Conservation (phyloP, 2,797 vertebrate genomes). For the Microcaecilia unicolor region DNA sequence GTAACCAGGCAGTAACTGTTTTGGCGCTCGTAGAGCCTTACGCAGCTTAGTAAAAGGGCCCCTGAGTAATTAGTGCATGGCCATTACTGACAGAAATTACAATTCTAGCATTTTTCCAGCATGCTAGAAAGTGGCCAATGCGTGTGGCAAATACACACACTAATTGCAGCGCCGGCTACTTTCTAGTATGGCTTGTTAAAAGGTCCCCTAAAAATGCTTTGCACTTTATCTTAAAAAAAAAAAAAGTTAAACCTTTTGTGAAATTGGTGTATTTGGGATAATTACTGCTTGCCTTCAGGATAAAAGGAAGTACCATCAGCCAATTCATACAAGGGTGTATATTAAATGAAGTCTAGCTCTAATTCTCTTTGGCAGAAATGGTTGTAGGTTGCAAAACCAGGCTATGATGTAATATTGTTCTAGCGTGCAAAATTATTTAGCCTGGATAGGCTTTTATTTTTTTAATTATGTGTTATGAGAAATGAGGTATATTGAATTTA, state of each 20-base stretch:
- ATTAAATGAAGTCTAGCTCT: slow-evolving; percentile 45
- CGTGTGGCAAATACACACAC: no score
- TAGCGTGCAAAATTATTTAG: slow-evolving; percentile 34
- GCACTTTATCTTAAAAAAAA: slow-evolving; percentile 40
- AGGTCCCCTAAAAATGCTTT: slow-evolving; percentile 38
- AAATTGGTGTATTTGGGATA: slow-evolving; percentile 39
- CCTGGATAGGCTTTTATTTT: slow-evolving; percentile 28
- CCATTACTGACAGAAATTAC: no score
- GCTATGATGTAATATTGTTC: slow-evolving; percentile 29
- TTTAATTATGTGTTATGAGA: slow-evolving; percentile 26
- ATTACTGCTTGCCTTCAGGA: slow-evolving; percentile 39
- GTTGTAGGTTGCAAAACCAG: slow-evolving; percentile 37
- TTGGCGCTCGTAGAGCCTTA: no score
- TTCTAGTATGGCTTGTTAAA: no score
- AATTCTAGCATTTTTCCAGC: no score
- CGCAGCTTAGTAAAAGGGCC: no score
- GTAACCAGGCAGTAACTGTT: no score
- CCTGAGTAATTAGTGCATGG: no score
- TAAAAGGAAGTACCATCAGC: slow-evolving; percentile 38
- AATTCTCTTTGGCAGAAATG: slow-evolving; percentile 29
- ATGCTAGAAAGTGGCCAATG: no score
- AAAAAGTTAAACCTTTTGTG: slow-evolving; percentile 33
- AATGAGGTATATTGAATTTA: slow-evolving; percentile 29
- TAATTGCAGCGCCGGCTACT: no score
- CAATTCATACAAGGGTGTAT: slow-evolving; percentile 43